These are phyloP conservation scores for Microtus ochrogaster DNA, from an alignment of 2,113 vertebrate genomes.

Conservation along the genomic window DNA sequence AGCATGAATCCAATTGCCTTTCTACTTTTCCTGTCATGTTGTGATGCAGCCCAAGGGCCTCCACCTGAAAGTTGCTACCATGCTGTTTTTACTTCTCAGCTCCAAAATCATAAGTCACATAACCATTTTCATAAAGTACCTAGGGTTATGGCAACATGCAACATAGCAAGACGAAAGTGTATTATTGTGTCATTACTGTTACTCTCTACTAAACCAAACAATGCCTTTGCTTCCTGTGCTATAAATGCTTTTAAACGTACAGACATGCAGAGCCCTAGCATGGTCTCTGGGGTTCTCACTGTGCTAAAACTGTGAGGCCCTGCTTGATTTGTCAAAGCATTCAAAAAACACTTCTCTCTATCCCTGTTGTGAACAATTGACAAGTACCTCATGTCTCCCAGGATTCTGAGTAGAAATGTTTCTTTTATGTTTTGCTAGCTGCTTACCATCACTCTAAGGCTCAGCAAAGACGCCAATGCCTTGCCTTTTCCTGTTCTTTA, in stretches of 20 bases:
- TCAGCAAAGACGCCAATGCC: background rate
- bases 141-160: background rate
- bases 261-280: background rate
- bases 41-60: background rate
- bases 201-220: background rate
- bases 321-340: background rate
- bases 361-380: background rate
- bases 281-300: background rate
- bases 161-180: background rate
- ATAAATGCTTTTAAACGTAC: background rate
- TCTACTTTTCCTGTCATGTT: background rate
- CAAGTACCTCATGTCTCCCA: background rate
- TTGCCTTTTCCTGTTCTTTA: background rate
- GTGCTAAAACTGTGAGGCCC: background rate
- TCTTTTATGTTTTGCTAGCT: background rate
- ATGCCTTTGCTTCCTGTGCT: background rate
- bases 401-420: background rate
- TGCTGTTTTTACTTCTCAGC: background rate
- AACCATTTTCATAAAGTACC: background rate
- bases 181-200: background rate
- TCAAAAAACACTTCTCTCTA: background rate
- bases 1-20: background rate
- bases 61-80: background rate
- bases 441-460: fast-evolving
- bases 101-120: background rate